A percentile compares a stretch with the other conserved stretches of the same genome.
Conservation (phyloP, 2,113 vertebrate genomes). For the Neolamprologus falcicula region DNA sequence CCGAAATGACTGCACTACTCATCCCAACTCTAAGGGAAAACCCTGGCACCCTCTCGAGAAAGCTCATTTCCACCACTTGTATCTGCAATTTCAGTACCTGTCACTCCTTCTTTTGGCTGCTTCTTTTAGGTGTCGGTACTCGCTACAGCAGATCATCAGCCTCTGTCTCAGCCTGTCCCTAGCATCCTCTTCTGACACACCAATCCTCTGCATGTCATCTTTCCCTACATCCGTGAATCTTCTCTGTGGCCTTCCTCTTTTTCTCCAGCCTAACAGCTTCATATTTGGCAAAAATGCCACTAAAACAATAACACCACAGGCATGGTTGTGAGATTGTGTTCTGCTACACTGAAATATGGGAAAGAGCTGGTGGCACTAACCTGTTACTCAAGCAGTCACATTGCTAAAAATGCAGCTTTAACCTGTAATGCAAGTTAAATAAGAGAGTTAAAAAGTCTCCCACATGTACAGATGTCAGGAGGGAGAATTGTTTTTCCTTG, state of each 20-base stretch:
- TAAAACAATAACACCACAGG: background rate
- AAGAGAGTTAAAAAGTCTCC: background rate
- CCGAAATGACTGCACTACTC: background rate
- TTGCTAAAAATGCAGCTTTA: background rate
- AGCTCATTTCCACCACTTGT: background rate
- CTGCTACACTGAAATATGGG: background rate
- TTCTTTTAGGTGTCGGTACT: background rate
- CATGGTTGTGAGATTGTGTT: background rate
- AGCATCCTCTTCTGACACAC: background rate
- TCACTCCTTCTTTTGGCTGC: background rate
- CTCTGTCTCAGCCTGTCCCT: background rate
- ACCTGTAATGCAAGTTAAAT: background rate
- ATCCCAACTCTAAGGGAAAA: background rate
- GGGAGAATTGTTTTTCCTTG: background rate
- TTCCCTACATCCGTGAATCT: background rate
- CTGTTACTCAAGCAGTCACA: background rate
- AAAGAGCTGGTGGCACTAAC: background rate
- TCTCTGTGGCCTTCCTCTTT: background rate
- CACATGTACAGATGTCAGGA: background rate
- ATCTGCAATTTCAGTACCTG: background rate
- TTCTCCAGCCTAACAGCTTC: background rate
- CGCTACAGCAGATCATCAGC: background rate
- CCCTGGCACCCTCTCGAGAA: background rate
- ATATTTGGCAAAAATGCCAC: background rate
- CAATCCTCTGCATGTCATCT: background rate